Base-by-base conservation (phyloP, 2,113 vertebrate genomes). In the Onychostoma macrolepis region DNA sequence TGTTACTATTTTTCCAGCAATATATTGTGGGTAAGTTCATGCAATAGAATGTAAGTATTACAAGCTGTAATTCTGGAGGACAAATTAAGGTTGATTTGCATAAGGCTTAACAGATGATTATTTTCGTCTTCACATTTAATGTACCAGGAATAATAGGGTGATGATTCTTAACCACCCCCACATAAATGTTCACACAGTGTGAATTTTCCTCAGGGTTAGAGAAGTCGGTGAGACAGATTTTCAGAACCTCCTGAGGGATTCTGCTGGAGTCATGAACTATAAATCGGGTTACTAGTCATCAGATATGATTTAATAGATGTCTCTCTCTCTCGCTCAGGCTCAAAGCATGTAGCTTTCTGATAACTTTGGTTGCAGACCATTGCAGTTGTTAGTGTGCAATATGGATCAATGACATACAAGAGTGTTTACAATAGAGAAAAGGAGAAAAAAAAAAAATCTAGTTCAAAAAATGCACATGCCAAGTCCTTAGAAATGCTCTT, bases 231-330 rank as follows among this genome's bases (percentile, higher is more conserved):
- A 48, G 80, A 45, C 38, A 80, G 85, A 83, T 86, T 87, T 33
- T 83, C 80, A 69, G 80, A 48, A 67, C 3, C 67, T 76, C 82
- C 45, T 76, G 71, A 28, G 77, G 61, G 79, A 87, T 83, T 78
- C 45, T 63, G 56, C 53, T 50, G 80, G 50, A 87, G 85, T 81
- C 82, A 43, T 43, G 45, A 85, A 85, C 85, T 83, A 71, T 85
- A 82, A 87, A 87, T 87, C 72, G 76, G 50, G 41, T 82, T 81
- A 85, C 82, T 86, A 84, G 81, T 87, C 81, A 89, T 87, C 88
- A 81, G 76, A 67, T 82, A 63, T 65, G 67, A 65, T 85, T 83
- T 30, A 83, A 77, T 80, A 38, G 80, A 85, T 61, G 81, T 30
- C 24, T 41, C 74, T 53, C 85, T 80, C 53, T 83, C 90, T 80